phyloP scores from a whole-genome alignment of 2,888 invertebrate genomes.

The Cepaea hortensis region DNA sequence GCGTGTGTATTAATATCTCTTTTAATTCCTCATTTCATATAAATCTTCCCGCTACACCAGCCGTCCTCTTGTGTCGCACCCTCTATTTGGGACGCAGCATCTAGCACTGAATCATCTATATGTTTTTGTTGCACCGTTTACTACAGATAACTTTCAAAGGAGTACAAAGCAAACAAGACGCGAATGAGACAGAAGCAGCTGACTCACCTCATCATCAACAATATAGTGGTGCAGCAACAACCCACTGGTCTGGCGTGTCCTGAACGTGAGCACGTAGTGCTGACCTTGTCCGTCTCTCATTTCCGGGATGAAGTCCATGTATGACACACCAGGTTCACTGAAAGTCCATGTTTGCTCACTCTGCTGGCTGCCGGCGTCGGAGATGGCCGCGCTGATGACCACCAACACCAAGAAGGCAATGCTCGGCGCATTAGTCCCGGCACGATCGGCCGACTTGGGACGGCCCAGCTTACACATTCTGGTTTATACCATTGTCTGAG shows the following conservation, averaged over 20 bases:
- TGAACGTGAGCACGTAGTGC: slow-evolving; percentile 60
- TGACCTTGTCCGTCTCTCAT: slow-evolving; percentile 58
- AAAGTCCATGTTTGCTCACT: slow-evolving; percentile 59
- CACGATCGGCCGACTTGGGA: background rate
- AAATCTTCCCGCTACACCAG: too few relatives aligned
- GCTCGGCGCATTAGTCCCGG: background rate
- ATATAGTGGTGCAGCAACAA: slow-evolving; percentile 65
- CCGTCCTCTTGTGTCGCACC: too few relatives aligned
- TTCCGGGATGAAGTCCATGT: slow-evolving; percentile 58
- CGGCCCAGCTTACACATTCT: slow-evolving; percentile 37
- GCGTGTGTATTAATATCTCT: too few relatives aligned
- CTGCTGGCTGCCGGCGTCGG: slow-evolving; percentile 4
- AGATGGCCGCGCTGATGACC: background rate
- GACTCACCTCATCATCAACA: slow-evolving; percentile 39
- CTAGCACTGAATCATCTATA: too few relatives aligned
- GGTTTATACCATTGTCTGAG: slow-evolving; percentile 51
- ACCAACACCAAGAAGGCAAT: background rate
- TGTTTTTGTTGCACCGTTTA: too few relatives aligned
- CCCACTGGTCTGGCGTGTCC: slow-evolving; percentile 62
- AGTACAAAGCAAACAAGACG: too few relatives aligned
- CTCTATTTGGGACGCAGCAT: too few relatives aligned
- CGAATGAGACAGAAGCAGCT: too few relatives aligned
- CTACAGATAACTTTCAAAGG: too few relatives aligned
- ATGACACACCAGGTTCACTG: slow-evolving; percentile 59
- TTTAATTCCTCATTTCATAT: too few relatives aligned